Conservation (phyloP, 2,888 invertebrate species). For the Meteorus colon region DNA sequence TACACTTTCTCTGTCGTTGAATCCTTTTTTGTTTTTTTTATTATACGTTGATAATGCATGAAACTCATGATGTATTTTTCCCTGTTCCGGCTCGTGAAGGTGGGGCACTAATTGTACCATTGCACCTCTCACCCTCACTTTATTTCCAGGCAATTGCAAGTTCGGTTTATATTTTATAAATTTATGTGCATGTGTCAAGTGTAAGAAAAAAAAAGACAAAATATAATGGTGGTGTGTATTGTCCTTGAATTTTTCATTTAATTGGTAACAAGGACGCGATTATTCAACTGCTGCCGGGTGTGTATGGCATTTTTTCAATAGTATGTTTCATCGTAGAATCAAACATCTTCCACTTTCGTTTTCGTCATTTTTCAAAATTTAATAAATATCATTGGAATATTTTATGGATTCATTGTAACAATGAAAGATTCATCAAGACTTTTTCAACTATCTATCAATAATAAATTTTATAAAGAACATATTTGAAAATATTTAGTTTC, state of each 20-base stretch:
- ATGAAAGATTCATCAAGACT: no score
- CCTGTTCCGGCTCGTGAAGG: background rate
- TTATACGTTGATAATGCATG: background rate
- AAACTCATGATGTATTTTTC: background rate
- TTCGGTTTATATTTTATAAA: background rate
- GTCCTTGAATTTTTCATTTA: slow-evolving; percentile 61
- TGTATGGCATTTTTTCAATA: background rate
- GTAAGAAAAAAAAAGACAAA: background rate
- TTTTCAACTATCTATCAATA: no score
- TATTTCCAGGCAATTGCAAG: background rate
- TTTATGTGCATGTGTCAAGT: background rate
- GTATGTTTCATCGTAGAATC: background rate
- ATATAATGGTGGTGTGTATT: background rate
- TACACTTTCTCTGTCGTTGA: slow-evolving; percentile 4
- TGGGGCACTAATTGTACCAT: background rate
- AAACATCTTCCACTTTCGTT: background rate
- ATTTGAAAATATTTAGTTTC: no score
- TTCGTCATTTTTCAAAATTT: background rate
- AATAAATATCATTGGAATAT: no score
- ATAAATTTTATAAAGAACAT: no score
- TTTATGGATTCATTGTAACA: no score
- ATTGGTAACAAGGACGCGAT: slow-evolving; percentile 61
- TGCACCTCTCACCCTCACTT: background rate
- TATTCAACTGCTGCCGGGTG: slow-evolving; percentile 54
- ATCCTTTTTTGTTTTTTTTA: background rate